Evolutionary conservation across 2,797 vertebrate species (phyloP).

Genomic region (Oophaga sylvatica): DNA sequence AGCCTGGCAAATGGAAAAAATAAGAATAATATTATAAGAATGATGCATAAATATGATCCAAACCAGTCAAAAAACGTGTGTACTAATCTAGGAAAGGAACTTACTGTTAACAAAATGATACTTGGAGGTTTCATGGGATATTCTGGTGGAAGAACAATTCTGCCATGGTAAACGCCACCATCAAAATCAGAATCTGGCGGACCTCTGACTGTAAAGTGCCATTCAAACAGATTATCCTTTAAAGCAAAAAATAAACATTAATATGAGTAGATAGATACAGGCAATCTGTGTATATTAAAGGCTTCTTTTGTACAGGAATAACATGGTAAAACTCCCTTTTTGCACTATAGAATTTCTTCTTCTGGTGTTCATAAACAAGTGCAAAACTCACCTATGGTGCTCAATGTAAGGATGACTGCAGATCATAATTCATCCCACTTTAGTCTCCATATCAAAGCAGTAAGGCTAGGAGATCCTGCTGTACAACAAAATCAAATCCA

Average conservation of each 20-base stretch:
- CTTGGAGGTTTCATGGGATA: conserved; percentile 99
- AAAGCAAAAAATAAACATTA: conserved; percentile 3
- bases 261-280: neutral
- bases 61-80: neutral
- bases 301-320: neutral
- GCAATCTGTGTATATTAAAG: neutral
- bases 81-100: conserved; percentile 30
- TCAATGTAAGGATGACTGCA: neutral
- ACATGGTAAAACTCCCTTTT: neutral
- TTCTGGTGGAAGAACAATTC: conserved; percentile 94
- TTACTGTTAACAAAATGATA: conserved; percentile 97
- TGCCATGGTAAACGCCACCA: conserved; percentile 93
- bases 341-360: neutral
- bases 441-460: too few relatives aligned
- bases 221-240: conserved; percentile 98
- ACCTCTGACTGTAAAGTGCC: conserved; percentile 97
- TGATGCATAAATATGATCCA: neutral
- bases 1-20: conserved; percentile 73
- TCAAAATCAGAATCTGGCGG: conserved; percentile 97
- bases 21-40: conserved; percentile 24
- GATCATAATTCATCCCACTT: too few relatives aligned
- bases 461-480: too few relatives aligned
- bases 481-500: too few relatives aligned
- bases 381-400: neutral
- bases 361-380: neutral